Evolutionary conservation across 1,140 invertebrate genomes (phyloP), one percentile per base, ranked within the genome.

Genomic region (Anthonomus grandis): DNA sequence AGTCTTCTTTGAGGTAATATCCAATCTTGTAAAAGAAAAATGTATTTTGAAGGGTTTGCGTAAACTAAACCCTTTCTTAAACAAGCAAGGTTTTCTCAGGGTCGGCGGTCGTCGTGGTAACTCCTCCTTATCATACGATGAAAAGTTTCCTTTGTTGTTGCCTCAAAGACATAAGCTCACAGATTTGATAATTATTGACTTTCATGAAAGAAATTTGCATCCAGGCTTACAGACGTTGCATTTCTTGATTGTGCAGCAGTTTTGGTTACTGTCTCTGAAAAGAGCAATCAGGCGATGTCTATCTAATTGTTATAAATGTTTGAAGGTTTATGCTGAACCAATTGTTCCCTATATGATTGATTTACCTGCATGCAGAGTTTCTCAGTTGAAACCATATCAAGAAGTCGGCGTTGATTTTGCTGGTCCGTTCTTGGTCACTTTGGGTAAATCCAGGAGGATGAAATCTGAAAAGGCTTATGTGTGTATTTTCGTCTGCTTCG

Each of bases 401-500:
- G 8, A 37, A 10, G n/a, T 44, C 8, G 23, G 24, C 34, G 49
- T 51, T n/a, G 49, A 51, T 41, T n/a, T n/a, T n/a, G n/a, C n/a
- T n/a, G n/a, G 49, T 6, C 49, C 36, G 9, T 51, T 51, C 12
- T 31, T 12, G 9, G 46, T 54, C 27, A 46, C 24, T 10, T 46
- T 46, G 8, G 38, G 10, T 13, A 51, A 24, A 41, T 13, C 13
- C 21, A 62, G 55, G 9, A 49, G 44, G 4, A 34, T 10, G n/a
- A 37, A 59, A n/a, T 23, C 48, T 2, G 57, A 47, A 17, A 75
- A 76, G 53, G 42, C 57, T 4, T 74, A 69, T 37, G 63, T 70
- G 1, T 70, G 65, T 2, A 6, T 79, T 5, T 75, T 75, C 25
- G 68, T 70, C 0, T 60, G 53, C 27, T 38, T 60, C 19, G 31